These are phyloP conservation scores for Cepaea nemoralis DNA, from an alignment of 1,140 invertebrate genomes.

Conservation along the genomic window DNA sequence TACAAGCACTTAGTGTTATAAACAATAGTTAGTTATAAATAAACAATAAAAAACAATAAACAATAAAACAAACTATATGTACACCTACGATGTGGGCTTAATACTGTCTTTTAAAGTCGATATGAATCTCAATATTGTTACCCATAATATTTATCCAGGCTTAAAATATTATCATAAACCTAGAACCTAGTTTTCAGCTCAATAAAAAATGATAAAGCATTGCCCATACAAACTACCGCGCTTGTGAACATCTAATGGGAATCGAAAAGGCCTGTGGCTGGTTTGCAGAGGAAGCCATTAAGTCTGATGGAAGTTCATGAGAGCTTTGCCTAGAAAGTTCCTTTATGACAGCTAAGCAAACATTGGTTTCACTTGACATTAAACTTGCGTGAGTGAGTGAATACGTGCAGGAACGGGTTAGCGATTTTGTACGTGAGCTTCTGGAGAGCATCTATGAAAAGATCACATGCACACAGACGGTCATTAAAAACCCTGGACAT, in stretches of 20 bases:
- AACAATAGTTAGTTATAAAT: too few relatives aligned
- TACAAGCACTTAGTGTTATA: too few relatives aligned
- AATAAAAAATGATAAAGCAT: too few relatives aligned
- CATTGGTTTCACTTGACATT: background rate
- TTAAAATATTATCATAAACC: too few relatives aligned
- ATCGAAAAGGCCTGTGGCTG: background rate
- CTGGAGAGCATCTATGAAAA: background rate
- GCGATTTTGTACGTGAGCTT: conserved; percentile 1
- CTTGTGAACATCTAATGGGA: background rate
- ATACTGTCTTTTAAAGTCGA: too few relatives aligned
- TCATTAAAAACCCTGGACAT: background rate
- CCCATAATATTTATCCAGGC: too few relatives aligned
- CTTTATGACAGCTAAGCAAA: background rate
- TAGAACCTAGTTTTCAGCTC: too few relatives aligned
- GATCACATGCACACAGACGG: background rate
- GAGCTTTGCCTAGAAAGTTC: background rate
- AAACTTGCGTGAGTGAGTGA: background rate
- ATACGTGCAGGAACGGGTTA: background rate
- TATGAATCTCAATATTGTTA: too few relatives aligned
- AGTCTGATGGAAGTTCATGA: conserved; percentile 15
- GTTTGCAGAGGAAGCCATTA: background rate
- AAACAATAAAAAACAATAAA: too few relatives aligned
- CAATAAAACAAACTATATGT: too few relatives aligned
- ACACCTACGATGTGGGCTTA: too few relatives aligned
- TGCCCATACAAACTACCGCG: background rate